Evolutionary conservation across 2,888 invertebrate species (phyloP), one percentile per base, ranked within the genome.

Genomic region (Polymixis lichenea): DNA sequence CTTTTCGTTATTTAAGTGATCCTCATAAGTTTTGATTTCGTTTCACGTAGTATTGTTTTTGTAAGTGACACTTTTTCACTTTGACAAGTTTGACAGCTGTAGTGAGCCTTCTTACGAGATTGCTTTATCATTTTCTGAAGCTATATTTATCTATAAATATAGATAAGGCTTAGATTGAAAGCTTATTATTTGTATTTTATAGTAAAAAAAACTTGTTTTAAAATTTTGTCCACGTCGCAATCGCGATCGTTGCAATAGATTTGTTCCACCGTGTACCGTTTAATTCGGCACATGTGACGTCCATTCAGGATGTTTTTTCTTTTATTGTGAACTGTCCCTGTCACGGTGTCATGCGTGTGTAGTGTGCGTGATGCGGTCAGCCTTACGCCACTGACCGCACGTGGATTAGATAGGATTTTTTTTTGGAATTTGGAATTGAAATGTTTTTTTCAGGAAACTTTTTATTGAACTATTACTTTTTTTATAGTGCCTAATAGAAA

Each of bases 271-370:
- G 53, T 75, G 72, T 67, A 75, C 68, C 68, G 56, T 79, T 84
- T 82, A 78, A 80, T 81, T 82, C 74, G 66, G 64, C 25, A 76
- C 72, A 77, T 87, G 82, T 86, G 82, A 84, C 82, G 82, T 72
- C 77, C 77, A 75, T 49, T 61, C 28, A 56, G 74, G 68, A 9
- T 56, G n/a, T 32, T 73, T 78, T 61, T 86, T 83, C 75, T 89
- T 87, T 88, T 84, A 88, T 85, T 82, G 72, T 85, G 82, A 87
- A 87, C 88, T 89, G 87, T 79, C 78, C 80, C 66, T 81, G 89
- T 87, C 90, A 88, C 83, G 87, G 79, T 78, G 84, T 78, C 78
- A 82, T 78, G 79, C 28, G 70, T 73, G 83, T 87, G 78, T 77
- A 78, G 85, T 73, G 75, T 64, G 60, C 84, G 86, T 77, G 78